Evolutionary conservation across 2,888 invertebrate species (phyloP).

Genomic region (Galerucella calmariensis): DNA sequence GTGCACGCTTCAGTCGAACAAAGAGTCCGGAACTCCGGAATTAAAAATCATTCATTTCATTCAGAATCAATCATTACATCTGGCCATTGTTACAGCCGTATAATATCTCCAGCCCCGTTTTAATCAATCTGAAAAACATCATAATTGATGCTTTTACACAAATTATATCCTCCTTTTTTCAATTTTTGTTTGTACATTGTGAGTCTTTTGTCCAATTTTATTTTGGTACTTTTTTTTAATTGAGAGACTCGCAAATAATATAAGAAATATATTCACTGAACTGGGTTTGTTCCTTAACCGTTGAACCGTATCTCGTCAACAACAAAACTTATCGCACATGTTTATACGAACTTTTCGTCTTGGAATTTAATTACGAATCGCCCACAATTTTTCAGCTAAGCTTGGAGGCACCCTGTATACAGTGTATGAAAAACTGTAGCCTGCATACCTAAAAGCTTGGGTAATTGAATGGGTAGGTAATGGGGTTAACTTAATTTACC

Average conservation of each 20-base stretch:
- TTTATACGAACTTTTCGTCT: no score
- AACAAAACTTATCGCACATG: no score
- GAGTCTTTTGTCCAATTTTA: constrained; percentile 2
- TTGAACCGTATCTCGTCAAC: background rate
- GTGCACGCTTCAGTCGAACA: constrained; percentile 59
- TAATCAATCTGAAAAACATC: constrained; percentile 52
- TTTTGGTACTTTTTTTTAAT: background rate
- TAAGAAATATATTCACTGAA: background rate
- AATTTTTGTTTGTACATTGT: constrained; percentile 19
- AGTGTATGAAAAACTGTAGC: no score
- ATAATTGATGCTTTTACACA: constrained; percentile 53
- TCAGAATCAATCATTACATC: constrained; percentile 64
- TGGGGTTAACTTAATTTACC: no score
- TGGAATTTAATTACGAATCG: no score
- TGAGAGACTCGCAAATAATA: background rate
- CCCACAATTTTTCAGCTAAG: no score
- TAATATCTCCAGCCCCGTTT: constrained; percentile 48
- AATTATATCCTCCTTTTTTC: constrained; percentile 36
- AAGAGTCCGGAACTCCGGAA: constrained; percentile 59
- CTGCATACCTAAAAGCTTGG: no score
- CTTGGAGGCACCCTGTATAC: no score
- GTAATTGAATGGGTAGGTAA: no score
- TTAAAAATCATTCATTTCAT: constrained; percentile 66
- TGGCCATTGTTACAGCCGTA: constrained; percentile 52
- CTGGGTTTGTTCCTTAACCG: background rate